Base-by-base conservation (phyloP, 1,140 invertebrate genomes). In the Drosophila teissieri region DNA sequence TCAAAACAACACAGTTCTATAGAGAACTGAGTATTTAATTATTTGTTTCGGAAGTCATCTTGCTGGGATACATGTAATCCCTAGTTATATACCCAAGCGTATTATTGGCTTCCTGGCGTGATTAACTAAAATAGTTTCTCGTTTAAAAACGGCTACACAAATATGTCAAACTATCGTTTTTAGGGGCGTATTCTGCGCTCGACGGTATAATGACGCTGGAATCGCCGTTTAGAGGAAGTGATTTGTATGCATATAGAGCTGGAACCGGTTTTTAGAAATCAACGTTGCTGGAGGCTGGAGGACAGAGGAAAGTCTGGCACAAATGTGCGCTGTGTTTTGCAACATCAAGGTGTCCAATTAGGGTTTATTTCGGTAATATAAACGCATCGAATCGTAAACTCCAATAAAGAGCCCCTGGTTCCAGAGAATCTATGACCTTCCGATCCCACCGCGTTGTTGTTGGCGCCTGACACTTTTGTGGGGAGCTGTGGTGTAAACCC, bases 241-340 rank as follows among this genome's bases (percentile, higher is more conserved):
- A 31, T 42, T 44, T 56, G 15, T 56, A 64, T 49, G 19, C 4
- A 39, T 1, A 17, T 14, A 17, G 2, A 2, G n/a, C 6, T 15
- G 4, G 51, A 67, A 51, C 34, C 57, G n/a, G 57, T 52, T 14
- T 10, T 10, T 8, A 24, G 3, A 60, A 4, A 37, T 36, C n/a
- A 53, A 34, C 11, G 34, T 31, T 7, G 34, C 4, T 37, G 24
- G 15, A n/a, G n/a, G n/a, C n/a, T n/a, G n/a, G n/a, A 49, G 27
- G 27, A 31, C 7, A 8, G 31, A 19, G 15, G 31, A 52, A 52
- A 52, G 49, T 52, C 49, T 7, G 2, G 4, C 8, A 15, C 24
- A 17, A 31, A 31, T 31, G 14, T 6, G 27, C 14, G 36, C 17
- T 4, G 22, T 34, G 6, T 31, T 55, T 39, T 27, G 39, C 15